Conservation (phyloP, 2,113 vertebrate species). For the Pycnonotus jocosus region DNA sequence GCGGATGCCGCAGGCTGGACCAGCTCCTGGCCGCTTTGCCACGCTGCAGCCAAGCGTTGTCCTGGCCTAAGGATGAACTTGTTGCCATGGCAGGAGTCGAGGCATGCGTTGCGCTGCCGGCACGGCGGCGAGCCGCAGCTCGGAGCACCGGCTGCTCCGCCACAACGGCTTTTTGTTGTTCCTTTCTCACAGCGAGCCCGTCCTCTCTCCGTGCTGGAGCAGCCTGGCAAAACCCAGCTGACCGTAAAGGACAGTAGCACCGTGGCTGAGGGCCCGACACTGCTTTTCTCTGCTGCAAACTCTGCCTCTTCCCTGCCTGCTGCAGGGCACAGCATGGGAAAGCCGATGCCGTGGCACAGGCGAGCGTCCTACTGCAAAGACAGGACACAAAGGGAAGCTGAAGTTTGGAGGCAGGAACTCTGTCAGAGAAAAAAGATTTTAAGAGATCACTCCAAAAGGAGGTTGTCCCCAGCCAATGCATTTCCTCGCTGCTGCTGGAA, state of each 20-base stretch:
- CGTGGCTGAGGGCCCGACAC: neutral
- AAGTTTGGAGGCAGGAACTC: neutral
- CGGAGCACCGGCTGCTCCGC: neutral
- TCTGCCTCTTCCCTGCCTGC: neutral
- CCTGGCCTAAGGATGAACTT: slow-evolving; percentile 52
- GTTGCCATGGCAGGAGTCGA: slow-evolving; percentile 55
- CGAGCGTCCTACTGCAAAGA: accelerated
- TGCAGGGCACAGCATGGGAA: neutral
- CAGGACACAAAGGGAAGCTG: neutral
- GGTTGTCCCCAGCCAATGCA: neutral
- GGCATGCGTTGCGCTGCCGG: neutral
- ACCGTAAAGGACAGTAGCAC: neutral
- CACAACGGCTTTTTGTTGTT: neutral
- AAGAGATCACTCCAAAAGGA: neutral
- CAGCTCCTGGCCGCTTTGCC: neutral
- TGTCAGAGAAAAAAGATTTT: neutral
- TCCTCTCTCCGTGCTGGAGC: neutral
- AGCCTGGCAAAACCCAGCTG: slow-evolving; percentile 3
- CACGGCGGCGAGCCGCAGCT: neutral
- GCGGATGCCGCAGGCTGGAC: neutral
- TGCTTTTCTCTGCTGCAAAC: neutral
- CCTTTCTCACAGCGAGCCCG: neutral
- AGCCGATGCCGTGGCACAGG: neutral
- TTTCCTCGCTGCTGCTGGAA: neutral
- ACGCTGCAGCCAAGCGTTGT: neutral